phyloP scores from a whole-genome alignment of 2,888 invertebrate genomes.

The Pyralis farinalis region DNA sequence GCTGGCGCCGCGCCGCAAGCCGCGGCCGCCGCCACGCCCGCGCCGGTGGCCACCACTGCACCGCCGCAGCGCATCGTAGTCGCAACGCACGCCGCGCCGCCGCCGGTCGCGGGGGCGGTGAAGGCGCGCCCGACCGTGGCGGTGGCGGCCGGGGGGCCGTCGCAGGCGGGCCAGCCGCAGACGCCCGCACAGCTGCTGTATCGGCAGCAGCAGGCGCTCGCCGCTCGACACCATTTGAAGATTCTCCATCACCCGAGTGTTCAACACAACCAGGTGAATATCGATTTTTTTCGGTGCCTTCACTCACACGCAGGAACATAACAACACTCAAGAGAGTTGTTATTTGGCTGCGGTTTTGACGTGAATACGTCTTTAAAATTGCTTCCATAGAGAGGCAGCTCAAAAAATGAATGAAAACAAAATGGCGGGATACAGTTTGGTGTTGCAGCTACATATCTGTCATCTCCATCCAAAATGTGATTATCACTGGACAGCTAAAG shows the following conservation, averaged over 20 bases:
- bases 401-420: too few relatives aligned
- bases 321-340: too few relatives aligned
- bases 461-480: too few relatives aligned
- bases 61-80: conserved; percentile 22
- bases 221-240: conserved; percentile 69
- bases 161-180: conserved; percentile 26
- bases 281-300: too few relatives aligned
- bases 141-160: conserved; percentile 33
- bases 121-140: conserved; percentile 28
- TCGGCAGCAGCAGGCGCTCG: conserved; percentile 82
- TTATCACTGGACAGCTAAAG: too few relatives aligned
- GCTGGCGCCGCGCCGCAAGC: conserved; percentile 31
- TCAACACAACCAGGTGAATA: conserved; percentile 40
- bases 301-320: too few relatives aligned
- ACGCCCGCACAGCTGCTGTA: conserved; percentile 81
- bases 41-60: conserved; percentile 21
- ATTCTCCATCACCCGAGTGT: conserved; percentile 61
- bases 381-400: too few relatives aligned
- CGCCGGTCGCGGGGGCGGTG: conserved; percentile 68
- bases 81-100: conserved; percentile 48
- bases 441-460: too few relatives aligned
- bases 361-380: too few relatives aligned
- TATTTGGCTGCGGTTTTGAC: too few relatives aligned
- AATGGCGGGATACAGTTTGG: too few relatives aligned
- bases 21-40: conserved; percentile 26